These are phyloP conservation scores for Chrysaora quinquecirrha DNA, from an alignment of 30 jellyfish, hydroid and myxozoan species.

Conservation along the genomic window DNA sequence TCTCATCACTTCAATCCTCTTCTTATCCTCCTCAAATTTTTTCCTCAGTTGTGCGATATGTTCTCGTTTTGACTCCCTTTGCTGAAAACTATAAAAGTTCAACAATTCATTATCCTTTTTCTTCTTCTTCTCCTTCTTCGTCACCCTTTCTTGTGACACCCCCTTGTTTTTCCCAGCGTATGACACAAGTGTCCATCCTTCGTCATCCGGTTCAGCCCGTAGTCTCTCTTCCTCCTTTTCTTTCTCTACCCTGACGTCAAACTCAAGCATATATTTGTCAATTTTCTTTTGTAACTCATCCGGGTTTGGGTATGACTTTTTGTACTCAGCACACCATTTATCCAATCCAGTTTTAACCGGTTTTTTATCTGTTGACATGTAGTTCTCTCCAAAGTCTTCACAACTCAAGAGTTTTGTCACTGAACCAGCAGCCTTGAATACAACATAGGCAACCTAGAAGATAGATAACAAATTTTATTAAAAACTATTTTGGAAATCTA, in stretches of 20 bases:
- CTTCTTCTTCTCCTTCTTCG: slow-evolving; percentile 45
- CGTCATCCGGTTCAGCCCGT: slow-evolving; percentile 55
- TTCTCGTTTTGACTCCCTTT: slow-evolving; percentile 62
- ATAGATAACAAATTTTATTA: no score
- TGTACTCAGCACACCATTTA: slow-evolving; percentile 56
- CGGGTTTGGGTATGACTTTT: slow-evolving; percentile 36
- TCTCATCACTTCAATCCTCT: slow-evolving; percentile 40
- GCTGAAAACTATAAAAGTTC: slow-evolving; percentile 59
- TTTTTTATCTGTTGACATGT: slow-evolving; percentile 21
- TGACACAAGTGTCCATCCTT: slow-evolving; percentile 66
- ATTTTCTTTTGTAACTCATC: slow-evolving; percentile 17
- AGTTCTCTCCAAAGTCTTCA: slow-evolving; percentile 7
- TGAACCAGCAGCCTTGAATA: slow-evolving; percentile 16
- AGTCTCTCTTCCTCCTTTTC: slow-evolving; percentile 38
- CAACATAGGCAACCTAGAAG: slow-evolving; percentile 60
- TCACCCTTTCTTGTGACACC: slow-evolving; percentile 17
- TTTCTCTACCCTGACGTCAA: slow-evolving; percentile 39
- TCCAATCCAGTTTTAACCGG: slow-evolving; percentile 51
- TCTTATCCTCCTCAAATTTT: slow-evolving; percentile 71
- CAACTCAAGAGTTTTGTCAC: slow-evolving; percentile 18
- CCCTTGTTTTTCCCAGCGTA: slow-evolving; percentile 47
- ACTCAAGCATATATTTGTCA: slow-evolving; percentile 55
- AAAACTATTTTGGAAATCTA: no score
- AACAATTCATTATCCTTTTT: slow-evolving; percentile 46
- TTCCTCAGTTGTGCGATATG: slow-evolving; percentile 53